phyloP scores from a whole-genome alignment of 2,113 vertebrate species.

The Malurus alboscapulatus region DNA sequence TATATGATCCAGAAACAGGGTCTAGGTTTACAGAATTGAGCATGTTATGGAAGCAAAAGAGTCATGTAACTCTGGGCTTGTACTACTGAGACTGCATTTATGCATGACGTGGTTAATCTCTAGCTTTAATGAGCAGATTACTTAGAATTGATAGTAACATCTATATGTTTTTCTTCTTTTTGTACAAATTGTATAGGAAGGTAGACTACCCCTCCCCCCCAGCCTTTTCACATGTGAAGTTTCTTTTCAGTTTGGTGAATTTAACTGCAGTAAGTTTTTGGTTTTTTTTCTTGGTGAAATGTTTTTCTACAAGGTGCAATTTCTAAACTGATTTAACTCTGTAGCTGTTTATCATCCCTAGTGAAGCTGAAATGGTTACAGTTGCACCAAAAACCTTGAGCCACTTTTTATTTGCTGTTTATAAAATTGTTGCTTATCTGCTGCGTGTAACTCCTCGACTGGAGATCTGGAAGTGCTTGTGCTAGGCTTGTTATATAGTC shows the following conservation, averaged over 20 bases:
- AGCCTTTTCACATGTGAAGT: not conserved
- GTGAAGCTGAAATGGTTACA: not conserved
- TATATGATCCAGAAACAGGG: fast-evolving
- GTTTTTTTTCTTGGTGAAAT: not conserved
- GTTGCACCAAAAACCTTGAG: not conserved
- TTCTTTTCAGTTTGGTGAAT: not conserved
- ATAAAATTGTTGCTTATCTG: not conserved
- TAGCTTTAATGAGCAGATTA: not conserved
- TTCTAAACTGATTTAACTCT: not conserved
- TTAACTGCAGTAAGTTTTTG: not conserved
- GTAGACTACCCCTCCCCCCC: fast-evolving
- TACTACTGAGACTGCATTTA: not conserved
- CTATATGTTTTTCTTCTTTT: not conserved
- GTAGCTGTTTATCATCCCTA: not conserved
- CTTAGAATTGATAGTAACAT: not conserved
- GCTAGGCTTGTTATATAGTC: not conserved
- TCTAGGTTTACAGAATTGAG: not conserved
- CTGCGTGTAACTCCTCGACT: not conserved
- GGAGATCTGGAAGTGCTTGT: not conserved
- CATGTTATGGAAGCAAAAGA: not conserved
- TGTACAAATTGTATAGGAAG: not conserved
- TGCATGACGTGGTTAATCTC: not conserved
- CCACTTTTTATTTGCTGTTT: not conserved
- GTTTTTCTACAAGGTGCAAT: not conserved
- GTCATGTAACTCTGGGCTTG: not conserved